These are phyloP conservation scores for Trisateles emortualis DNA, from an alignment of 2,888 invertebrate species.

Conservation along the genomic window DNA sequence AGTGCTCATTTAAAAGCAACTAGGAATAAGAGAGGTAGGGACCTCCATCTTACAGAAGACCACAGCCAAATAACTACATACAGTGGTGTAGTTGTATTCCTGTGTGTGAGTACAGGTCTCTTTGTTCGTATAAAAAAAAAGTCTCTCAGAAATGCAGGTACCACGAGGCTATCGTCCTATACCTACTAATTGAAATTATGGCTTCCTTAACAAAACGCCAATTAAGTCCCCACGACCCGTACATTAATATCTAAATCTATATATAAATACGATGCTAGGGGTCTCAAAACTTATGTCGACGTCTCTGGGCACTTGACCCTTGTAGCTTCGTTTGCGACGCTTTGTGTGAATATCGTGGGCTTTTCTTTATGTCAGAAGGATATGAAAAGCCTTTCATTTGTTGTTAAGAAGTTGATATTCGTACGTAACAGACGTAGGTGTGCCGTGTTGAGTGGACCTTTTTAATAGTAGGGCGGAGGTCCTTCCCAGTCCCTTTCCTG, in stretches of 20 bases:
- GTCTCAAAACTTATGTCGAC: conserved; percentile 8
- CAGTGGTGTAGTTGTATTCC: too few species aligned
- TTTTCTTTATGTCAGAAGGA: background rate
- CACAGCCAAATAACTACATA: too few species aligned
- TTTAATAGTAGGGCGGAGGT: too few species aligned
- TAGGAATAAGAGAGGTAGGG: too few species aligned
- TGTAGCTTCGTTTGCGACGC: background rate
- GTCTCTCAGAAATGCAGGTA: too few species aligned
- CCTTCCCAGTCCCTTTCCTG: too few species aligned
- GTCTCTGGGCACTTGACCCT: conserved; percentile 14
- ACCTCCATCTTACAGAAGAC: too few species aligned
- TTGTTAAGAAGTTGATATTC: background rate
- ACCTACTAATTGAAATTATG: background rate
- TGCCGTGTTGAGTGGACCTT: too few species aligned
- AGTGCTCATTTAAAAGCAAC: too few species aligned
- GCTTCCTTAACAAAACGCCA: background rate
- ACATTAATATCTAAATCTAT: conserved; percentile 6
- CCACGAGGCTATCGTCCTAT: background rate
- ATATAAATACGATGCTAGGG: background rate
- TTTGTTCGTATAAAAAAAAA: too few species aligned
- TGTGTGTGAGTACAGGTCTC: too few species aligned
- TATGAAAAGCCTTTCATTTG: background rate
- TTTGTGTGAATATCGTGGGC: background rate
- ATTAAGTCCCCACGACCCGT: background rate
- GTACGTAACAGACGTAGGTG: too few species aligned